Conservation (phyloP, 2,888 invertebrate species). For the Malacosoma neustria region DNA sequence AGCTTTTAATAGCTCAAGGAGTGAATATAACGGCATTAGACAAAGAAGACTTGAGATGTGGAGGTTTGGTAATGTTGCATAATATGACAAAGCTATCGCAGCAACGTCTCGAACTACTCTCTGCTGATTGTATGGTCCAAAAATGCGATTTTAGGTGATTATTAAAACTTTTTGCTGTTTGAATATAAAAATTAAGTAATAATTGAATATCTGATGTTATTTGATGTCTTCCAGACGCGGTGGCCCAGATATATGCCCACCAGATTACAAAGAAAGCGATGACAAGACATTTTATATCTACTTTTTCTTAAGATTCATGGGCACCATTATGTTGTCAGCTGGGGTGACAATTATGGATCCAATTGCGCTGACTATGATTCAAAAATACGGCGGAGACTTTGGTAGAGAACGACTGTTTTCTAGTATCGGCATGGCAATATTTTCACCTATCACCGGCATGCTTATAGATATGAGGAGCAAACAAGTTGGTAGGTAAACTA, state of each 20-base stretch:
- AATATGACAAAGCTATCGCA: constrained; percentile 77
- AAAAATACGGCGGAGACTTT: constrained; percentile 87
- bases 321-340: constrained; percentile 87
- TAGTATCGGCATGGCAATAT: constrained; percentile 88
- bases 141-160: constrained; percentile 80
- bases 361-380: constrained; percentile 89
- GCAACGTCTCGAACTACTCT: constrained; percentile 73
- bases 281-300: constrained; percentile 89
- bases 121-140: constrained; percentile 84
- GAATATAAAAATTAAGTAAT: not conserved
- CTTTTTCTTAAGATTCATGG: constrained; percentile 85
- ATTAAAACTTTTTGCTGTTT: not conserved
- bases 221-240: constrained; percentile 69
- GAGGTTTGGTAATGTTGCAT: constrained; percentile 80
- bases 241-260: constrained; percentile 85
- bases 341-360: constrained; percentile 94
- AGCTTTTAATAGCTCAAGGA: constrained; percentile 76
- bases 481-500: constrained; percentile 64
- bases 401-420: constrained; percentile 87
- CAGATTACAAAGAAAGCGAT: constrained; percentile 85
- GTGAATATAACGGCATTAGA: constrained; percentile 84
- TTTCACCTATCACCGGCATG: constrained; percentile 86
- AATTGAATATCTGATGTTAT: too few species aligned
- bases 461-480: constrained; percentile 83
- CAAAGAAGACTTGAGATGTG: constrained; percentile 83